Evolutionary conservation across 2,888 invertebrate species (phyloP), one percentile per base, ranked within the genome.

Genomic region (Coenonympha glycerion): DNA sequence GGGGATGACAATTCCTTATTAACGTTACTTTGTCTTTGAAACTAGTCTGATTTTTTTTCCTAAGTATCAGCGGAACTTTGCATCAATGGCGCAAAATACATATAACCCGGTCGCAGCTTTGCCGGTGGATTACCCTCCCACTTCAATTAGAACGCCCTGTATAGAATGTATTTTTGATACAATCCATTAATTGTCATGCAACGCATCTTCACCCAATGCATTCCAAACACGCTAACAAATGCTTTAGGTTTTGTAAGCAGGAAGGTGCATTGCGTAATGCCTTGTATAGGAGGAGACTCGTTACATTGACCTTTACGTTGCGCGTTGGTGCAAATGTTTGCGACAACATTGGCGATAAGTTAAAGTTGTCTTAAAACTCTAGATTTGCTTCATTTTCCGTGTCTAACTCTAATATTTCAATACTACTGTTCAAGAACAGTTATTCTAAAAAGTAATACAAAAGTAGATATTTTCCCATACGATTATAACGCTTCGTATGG

Each of bases 1-100:
- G 13, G 34, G 34, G 24, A 84, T 80, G 83, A 84, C 84, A 81
- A 79, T 78, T 81, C 8, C 39, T 21, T 22, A 13, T 13, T 6
- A 9, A 9, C 13, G 16, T 15, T 19, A 8, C 41, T 30, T 33
- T 33, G 31, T 45, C 5, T 2, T 45, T 13, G 36, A 18, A 36
- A n/a, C n/a, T n/a, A n/a, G n/a, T n/a, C n/a, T n/a, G 9, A 18
- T 13, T 13, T 6, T 28, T 28, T 11, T 31, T 31, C 11, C n/a
- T n/a, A n/a, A n/a, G n/a, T n/a, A n/a, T n/a, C n/a, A n/a, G n/a
- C n/a, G n/a, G n/a, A n/a, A n/a, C n/a, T n/a, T n/a, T n/a, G n/a
- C n/a, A n/a, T n/a, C n/a, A n/a, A n/a, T n/a, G n/a, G n/a, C n/a
- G n/a, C n/a, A n/a, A n/a, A n/a, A n/a, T n/a, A n/a, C n/a, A n/a